phyloP scores from a whole-genome alignment of 2,113 vertebrate species.

The Odocoileus hemionus region DNA sequence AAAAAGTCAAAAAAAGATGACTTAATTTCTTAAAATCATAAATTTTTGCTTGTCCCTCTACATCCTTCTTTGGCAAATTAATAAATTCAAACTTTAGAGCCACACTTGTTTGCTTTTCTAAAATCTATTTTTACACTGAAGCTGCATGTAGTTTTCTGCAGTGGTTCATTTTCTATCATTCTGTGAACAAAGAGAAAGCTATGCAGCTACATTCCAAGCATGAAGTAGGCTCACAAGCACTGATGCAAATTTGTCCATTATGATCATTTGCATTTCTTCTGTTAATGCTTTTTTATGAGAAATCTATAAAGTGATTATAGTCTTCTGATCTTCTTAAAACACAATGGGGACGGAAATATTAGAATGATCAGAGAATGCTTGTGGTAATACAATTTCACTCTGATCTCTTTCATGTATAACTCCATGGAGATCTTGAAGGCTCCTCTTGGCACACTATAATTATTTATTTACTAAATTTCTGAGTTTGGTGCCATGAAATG shows the following conservation, averaged over 20 bases:
- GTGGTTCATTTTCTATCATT: neutral
- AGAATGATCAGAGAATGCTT: neutral
- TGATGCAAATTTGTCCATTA: neutral
- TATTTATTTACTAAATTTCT: neutral
- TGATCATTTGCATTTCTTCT: neutral
- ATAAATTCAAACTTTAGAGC: neutral
- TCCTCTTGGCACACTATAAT: accelerated
- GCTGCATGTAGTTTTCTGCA: neutral
- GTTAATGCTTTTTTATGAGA: neutral
- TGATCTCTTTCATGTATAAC: neutral
- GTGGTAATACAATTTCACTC: neutral
- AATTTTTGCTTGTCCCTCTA: neutral
- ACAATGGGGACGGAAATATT: accelerated
- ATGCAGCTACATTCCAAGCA: neutral
- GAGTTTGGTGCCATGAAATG: neutral
- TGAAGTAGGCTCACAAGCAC: neutral
- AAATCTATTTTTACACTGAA: neutral
- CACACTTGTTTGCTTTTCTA: neutral
- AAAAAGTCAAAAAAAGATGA: neutral
- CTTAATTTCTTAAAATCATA: constrained; percentile 8
- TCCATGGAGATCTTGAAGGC: neutral
- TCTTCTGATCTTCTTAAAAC: constrained; percentile 44
- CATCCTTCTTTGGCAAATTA: neutral
- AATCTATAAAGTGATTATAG: neutral
- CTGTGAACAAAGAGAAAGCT: neutral